A percentile compares a stretch with the other conserved stretches of the same genome.
Evolutionary conservation across 1,140 invertebrate genomes (phyloP).

Genomic region (Apis mellifera): DNA sequence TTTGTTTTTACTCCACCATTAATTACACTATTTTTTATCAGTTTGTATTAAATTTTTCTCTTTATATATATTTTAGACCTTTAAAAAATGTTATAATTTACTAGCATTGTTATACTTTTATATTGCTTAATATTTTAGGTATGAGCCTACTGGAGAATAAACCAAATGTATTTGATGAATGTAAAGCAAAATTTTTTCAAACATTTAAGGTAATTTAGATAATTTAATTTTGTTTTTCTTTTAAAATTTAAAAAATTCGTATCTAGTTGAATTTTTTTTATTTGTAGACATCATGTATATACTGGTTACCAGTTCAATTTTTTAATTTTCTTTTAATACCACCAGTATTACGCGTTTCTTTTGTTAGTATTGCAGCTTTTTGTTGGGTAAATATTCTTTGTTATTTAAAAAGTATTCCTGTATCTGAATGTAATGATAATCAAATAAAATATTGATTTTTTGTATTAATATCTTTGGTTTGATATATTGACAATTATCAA

Average conservation of each 20-base stretch:
- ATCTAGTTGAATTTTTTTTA: slow-evolving; percentile 11
- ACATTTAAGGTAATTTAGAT: slow-evolving; percentile 84
- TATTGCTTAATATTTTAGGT: slow-evolving; percentile 80
- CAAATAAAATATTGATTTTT: slow-evolving; percentile 24
- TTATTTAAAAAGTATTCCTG: slow-evolving; percentile 86
- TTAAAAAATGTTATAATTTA: neutral
- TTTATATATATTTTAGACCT: neutral
- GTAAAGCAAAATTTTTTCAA: slow-evolving; percentile 86
- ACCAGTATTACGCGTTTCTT: slow-evolving; percentile 86
- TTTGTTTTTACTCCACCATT: slow-evolving; percentile 88
- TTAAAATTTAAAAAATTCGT: neutral
- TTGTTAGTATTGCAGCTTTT: slow-evolving; percentile 87
- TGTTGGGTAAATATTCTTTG: slow-evolving; percentile 91
- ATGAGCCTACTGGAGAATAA: slow-evolving; percentile 88
- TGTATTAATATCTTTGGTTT: neutral
- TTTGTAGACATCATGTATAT: slow-evolving; percentile 85
- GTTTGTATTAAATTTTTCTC: slow-evolving; percentile 79
- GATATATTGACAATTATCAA: neutral
- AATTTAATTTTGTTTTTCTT: neutral
- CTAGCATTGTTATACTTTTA: no score
- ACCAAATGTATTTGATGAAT: slow-evolving; percentile 86
- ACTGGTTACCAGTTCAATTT: slow-evolving; percentile 90
- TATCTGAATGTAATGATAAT: slow-evolving; percentile 43
- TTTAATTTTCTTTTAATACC: slow-evolving; percentile 88
- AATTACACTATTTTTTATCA: slow-evolving; percentile 86